Evolutionary conservation across 2,797 vertebrate species (phyloP).

Genomic region (Neostethus bicornis): DNA sequence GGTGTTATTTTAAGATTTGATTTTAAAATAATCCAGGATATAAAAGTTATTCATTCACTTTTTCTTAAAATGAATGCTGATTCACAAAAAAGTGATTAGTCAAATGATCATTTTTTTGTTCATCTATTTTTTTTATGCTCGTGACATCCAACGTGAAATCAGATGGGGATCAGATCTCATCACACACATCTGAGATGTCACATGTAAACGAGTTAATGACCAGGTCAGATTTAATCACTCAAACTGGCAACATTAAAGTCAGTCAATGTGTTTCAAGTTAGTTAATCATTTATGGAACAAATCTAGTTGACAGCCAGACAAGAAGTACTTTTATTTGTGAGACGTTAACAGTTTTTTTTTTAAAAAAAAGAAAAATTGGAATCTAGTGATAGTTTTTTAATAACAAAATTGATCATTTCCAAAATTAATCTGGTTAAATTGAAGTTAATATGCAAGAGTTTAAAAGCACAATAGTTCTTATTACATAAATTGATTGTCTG

Average conservation of each 20-base stretch:
- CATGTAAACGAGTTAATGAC: background rate
- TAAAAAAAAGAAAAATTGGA: too few relatives aligned
- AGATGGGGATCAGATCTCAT: background rate
- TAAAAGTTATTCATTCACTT: background rate
- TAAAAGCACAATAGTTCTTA: background rate
- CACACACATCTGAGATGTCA: background rate
- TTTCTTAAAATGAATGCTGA: background rate
- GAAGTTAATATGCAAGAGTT: constrained; percentile 1
- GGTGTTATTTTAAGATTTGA: background rate
- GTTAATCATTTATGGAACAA: background rate
- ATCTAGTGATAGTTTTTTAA: too few relatives aligned
- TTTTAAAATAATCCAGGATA: background rate
- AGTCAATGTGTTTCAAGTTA: background rate
- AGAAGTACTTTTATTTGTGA: background rate
- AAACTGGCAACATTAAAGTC: background rate
- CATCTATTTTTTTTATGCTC: too few relatives aligned
- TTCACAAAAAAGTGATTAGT: background rate
- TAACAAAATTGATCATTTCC: background rate
- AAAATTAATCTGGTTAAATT: too few relatives aligned
- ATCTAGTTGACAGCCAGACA: background rate
- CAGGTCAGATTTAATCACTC: background rate
- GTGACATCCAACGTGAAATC: too few relatives aligned
- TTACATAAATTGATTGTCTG: too few relatives aligned
- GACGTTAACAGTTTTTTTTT: too few relatives aligned
- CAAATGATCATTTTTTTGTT: background rate